These are phyloP conservation scores for Poecilia wingei DNA, from an alignment of 2,797 vertebrate species.

Conservation along the genomic window DNA sequence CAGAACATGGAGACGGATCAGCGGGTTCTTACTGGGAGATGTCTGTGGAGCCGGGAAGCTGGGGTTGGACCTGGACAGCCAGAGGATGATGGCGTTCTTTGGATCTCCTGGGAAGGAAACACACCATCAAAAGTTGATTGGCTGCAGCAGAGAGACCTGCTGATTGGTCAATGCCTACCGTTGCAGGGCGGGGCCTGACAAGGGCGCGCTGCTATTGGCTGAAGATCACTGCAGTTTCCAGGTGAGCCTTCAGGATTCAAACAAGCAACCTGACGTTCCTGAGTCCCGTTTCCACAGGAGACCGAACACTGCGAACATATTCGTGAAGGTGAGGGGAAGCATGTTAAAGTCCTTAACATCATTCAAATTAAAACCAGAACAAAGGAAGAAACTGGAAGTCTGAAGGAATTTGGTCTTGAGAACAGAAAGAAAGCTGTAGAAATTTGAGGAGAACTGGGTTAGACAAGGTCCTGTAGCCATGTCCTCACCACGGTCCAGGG, in stretches of 20 bases:
- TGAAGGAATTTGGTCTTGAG: not conserved
- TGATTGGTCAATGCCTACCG: slow-evolving; percentile 73
- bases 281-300: slow-evolving; percentile 88
- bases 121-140: slow-evolving; percentile 6
- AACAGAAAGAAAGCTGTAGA: not conserved
- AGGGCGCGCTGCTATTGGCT: slow-evolving; percentile 79
- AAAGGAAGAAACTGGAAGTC: not conserved
- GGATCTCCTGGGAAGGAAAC: slow-evolving; percentile 80
- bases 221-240: slow-evolving; percentile 82
- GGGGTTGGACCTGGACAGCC: slow-evolving; percentile 89
- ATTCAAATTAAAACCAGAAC: not conserved
- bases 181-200: slow-evolving; percentile 86
- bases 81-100: slow-evolving; percentile 90
- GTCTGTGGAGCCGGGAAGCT: slow-evolving; percentile 85
- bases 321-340: not conserved
- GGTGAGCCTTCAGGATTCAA: slow-evolving; percentile 80
- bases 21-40: slow-evolving; percentile 86
- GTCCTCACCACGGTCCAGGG: slow-evolving; percentile 89
- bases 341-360: not conserved
- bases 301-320: slow-evolving; percentile 87
- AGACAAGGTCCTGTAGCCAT: too few relatives aligned
- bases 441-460: not conserved
- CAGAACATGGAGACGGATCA: not conserved
- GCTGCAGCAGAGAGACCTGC: rapidly evolving
- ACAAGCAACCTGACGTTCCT: slow-evolving; percentile 91